phyloP scores from a whole-genome alignment of 1,140 invertebrate genomes.

The Calliphora vicina region DNA sequence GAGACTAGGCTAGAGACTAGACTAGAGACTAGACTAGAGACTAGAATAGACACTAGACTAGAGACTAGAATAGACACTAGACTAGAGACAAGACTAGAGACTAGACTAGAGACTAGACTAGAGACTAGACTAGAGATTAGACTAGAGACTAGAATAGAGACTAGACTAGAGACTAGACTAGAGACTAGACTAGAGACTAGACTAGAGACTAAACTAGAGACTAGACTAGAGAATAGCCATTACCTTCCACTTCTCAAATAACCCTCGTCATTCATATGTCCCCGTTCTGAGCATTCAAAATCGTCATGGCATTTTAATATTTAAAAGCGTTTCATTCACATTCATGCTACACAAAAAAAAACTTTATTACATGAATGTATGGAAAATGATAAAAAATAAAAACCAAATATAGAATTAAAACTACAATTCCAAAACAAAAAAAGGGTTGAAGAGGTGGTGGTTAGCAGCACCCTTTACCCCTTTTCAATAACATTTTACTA shows the following conservation, averaged over 20 bases:
- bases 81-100: too few species aligned
- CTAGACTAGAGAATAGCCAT: too few species aligned
- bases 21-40: too few species aligned
- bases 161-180: too few species aligned
- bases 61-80: too few species aligned
- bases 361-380: conserved; percentile 27
- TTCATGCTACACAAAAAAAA: not conserved
- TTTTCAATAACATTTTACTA: not conserved
- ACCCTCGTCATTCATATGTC: not conserved
- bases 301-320: conserved; percentile 44
- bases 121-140: too few species aligned
- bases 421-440: not conserved
- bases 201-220: too few species aligned
- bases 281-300: not conserved
- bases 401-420: conserved; percentile 23
- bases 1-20: too few species aligned
- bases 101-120: too few species aligned
- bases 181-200: too few species aligned
- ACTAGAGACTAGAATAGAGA: too few species aligned
- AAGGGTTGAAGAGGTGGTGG: not conserved
- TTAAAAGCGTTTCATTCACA: conserved; percentile 38
- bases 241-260: not conserved
- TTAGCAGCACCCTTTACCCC: not conserved
- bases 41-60: too few species aligned
- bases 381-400: conserved; percentile 23